Evolutionary conservation across 2,797 vertebrate species (phyloP).

Genomic region (Melanitta fusca): DNA sequence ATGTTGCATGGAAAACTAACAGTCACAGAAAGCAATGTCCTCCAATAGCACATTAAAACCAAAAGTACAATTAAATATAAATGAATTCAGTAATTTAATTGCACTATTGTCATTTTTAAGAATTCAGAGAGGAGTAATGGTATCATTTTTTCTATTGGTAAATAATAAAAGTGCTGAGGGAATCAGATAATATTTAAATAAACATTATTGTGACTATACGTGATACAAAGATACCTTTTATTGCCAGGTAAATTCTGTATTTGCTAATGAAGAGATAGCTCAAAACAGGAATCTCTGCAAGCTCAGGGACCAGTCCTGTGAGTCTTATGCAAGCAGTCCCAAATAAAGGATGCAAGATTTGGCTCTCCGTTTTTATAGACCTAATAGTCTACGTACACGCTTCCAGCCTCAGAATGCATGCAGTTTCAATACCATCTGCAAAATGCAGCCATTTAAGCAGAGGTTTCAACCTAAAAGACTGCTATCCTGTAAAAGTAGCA

Average conservation of each 20-base stretch:
- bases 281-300: neutral
- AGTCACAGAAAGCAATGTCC: constrained; percentile 77
- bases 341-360: neutral
- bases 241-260: constrained; percentile 42
- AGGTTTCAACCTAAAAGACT: neutral
- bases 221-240: constrained; percentile 53
- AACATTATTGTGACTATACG: constrained; percentile 71
- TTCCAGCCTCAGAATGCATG: neutral
- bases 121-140: constrained; percentile 80
- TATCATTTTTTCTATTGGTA: constrained; percentile 81
- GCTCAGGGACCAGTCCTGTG: neutral
- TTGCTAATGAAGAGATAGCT: constrained; percentile 30
- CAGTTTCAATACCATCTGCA: constrained; percentile 27
- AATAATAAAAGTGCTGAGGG: constrained; percentile 81
- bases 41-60: constrained; percentile 80
- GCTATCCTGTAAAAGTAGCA: neutral
- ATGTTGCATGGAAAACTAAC: constrained; percentile 81
- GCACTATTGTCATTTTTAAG: constrained; percentile 76
- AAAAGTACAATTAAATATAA: constrained; percentile 86
- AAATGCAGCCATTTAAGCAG: constrained; percentile 4
- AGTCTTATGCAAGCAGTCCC: neutral
- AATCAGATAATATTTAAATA: constrained; percentile 82
- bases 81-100: constrained; percentile 85
- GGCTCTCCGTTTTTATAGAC: neutral
- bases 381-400: neutral